A percentile compares a stretch with the other conserved stretches of the same genome.
Conservation (phyloP, 2,113 vertebrate genomes). For the zebrafish (Danio rerio) region GRCz12tu NC_133200.1:33267501-33268000, state of each 20-base stretch:
- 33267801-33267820: no score
- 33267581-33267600: not conserved
- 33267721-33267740: no score
- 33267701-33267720: not conserved
- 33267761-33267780: no score
- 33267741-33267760: no score
- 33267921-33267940: no score
- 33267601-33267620: not conserved
- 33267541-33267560: conserved; percentile 2
- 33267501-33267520: conserved; percentile 7
- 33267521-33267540: conserved; percentile 12
- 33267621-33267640: not conserved
- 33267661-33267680: not conserved
- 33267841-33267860: no score
- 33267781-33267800: no score
- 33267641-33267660: not conserved
- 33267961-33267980: not conserved
- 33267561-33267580: not conserved
- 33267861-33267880: no score
- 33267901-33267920: no score
- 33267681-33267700: not conserved
- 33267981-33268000: not conserved
- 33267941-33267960: no score
- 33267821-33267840: no score
- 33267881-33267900: no score